Evolutionary conservation across 1,140 invertebrate genomes (phyloP).

Genomic region (Temnothorax longispinosus): DNA sequence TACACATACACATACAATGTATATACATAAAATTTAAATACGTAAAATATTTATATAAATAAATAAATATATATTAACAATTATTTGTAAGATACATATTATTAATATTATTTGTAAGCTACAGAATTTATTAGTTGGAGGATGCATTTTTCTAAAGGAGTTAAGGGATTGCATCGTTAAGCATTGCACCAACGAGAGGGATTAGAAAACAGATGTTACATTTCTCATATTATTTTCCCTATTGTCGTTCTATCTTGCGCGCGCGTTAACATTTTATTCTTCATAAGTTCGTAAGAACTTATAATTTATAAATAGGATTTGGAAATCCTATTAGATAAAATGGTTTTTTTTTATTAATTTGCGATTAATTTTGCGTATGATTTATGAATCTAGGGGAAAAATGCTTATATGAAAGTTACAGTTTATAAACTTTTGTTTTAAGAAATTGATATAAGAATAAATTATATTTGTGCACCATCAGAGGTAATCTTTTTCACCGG

Average conservation of each 20-base stretch:
- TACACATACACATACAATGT: too few relatives aligned
- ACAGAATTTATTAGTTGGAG: background rate
- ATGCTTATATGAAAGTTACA: background rate
- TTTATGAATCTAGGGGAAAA: background rate
- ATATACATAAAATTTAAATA: background rate
- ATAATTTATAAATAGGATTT: slow-evolving; percentile 31
- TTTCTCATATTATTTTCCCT: slow-evolving; percentile 23
- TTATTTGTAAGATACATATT: background rate
- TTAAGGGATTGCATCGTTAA: background rate
- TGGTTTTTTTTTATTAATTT: slow-evolving; percentile 52
- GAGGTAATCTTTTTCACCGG: too few relatives aligned
- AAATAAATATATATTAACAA: background rate
- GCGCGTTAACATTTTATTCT: slow-evolving; percentile 53
- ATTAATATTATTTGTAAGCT: background rate
- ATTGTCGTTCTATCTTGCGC: slow-evolving; percentile 19
- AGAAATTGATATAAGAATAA: background rate
- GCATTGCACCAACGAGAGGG: background rate
- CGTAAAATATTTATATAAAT: background rate
- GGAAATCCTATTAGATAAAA: background rate
- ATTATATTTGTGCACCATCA: background rate
- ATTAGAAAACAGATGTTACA: slow-evolving; percentile 26
- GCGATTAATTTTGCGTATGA: background rate
- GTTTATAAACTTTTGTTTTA: background rate
- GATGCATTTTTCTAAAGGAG: background rate
- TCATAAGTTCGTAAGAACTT: background rate